These are phyloP conservation scores for Chloroclystis v-ata DNA, from an alignment of 2,888 invertebrate species.

Conservation along the genomic window DNA sequence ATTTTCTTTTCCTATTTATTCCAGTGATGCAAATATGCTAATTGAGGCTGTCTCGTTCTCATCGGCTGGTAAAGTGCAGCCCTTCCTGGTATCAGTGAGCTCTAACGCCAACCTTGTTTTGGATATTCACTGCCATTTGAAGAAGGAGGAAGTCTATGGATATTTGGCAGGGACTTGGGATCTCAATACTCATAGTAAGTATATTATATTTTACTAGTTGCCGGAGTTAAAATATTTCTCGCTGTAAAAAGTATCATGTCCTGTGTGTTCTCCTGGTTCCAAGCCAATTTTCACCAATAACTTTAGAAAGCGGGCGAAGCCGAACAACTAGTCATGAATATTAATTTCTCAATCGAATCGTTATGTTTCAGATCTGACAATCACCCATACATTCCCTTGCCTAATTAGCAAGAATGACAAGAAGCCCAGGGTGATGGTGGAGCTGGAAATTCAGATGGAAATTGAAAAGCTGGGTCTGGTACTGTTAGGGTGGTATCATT, in stretches of 20 bases:
- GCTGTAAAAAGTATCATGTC: no score
- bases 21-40: conserved; percentile 91
- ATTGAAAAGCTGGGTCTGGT: conserved; percentile 90
- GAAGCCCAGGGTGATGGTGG: conserved; percentile 85
- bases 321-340: no score
- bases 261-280: no score
- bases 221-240: no score
- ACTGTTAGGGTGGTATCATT: conserved; percentile 97
- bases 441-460: conserved; percentile 88
- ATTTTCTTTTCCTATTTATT: conserved; percentile 32
- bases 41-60: conserved; percentile 94
- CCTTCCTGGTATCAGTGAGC: conserved; percentile 91
- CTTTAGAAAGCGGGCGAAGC: no score
- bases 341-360: no score
- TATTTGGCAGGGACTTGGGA: conserved; percentile 98
- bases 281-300: no score
- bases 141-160: conserved; percentile 96
- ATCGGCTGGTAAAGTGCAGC: conserved; percentile 92
- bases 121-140: conserved; percentile 95
- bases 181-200: conserved; percentile 92
- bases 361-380: conserved; percentile 83
- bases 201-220: no score
- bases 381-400: conserved; percentile 94
- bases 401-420: conserved; percentile 88
- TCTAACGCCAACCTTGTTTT: conserved; percentile 92